Percentiles rank a stretch among this genome's conserved stretches.
Conservation (phyloP, 2,888 invertebrate species). For the Pycnomerus fuliginosus region DNA sequence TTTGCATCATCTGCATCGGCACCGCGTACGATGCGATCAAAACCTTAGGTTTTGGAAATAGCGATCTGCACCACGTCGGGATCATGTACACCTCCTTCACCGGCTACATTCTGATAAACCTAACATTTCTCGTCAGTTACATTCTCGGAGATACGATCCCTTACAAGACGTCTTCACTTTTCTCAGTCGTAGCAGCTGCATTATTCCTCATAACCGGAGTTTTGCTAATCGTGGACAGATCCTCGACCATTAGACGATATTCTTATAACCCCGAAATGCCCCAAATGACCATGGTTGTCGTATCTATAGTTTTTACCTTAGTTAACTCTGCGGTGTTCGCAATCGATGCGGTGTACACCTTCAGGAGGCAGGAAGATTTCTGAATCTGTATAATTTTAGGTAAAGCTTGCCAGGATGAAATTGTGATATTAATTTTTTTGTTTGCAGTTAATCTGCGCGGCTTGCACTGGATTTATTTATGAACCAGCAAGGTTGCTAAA, state of each 20-base stretch:
- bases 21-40: conserved; percentile 65
- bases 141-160: conserved; percentile 62
- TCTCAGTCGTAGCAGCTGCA: conserved; percentile 62
- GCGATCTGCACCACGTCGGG: conserved; percentile 61
- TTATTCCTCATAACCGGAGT: conserved; percentile 66
- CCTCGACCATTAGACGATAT: conserved; percentile 52
- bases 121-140: conserved; percentile 61
- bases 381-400: conserved; percentile 1
- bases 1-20: conserved; percentile 63
- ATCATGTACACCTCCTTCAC: conserved; percentile 66
- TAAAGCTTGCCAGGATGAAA: neutral
- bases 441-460: conserved; percentile 60
- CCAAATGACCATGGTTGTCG: conserved; percentile 63
- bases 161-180: conserved; percentile 64
- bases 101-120: conserved; percentile 66
- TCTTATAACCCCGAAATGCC: conserved; percentile 64
- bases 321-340: conserved; percentile 62
- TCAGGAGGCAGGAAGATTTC: conserved; percentile 36
- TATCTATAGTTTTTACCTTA: conserved; percentile 64
- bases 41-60: conserved; percentile 57
- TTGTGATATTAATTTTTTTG: conserved; percentile 7
- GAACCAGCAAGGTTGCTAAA: conserved; percentile 62
- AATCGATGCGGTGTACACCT: conserved; percentile 62
- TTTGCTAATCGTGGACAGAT: conserved; percentile 57
- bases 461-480: conserved; percentile 64